Evolutionary conservation across 2,113 vertebrate species (phyloP).

Genomic region (Vireo altiloquus): DNA sequence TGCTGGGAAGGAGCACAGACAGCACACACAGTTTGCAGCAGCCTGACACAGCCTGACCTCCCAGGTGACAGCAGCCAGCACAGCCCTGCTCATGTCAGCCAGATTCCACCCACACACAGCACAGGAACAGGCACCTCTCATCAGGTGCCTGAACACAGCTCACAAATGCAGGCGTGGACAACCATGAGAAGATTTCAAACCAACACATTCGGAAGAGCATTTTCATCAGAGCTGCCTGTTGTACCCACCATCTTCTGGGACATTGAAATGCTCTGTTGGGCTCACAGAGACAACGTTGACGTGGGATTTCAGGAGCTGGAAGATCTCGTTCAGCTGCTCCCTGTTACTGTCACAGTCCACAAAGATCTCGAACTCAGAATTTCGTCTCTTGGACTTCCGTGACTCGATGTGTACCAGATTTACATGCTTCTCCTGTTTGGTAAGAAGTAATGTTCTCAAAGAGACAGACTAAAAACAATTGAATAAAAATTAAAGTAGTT

Average conservation of each 20-base stretch:
- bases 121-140: background rate
- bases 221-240: background rate
- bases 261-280: slow-evolving; percentile 76
- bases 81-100: background rate
- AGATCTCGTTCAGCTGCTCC: slow-evolving; percentile 90
- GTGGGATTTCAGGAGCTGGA: slow-evolving; percentile 87
- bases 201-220: background rate
- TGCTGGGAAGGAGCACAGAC: background rate
- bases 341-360: slow-evolving; percentile 94
- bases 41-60: background rate
- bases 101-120: background rate
- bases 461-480: background rate
- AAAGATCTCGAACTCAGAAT: slow-evolving; percentile 96
- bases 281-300: slow-evolving; percentile 85
- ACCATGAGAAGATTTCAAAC: background rate
- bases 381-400: slow-evolving; percentile 90
- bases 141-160: background rate
- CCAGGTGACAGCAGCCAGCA: accelerated
- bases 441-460: background rate
- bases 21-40: accelerated
- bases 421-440: slow-evolving; percentile 89
- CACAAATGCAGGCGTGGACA: background rate
- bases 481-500: background rate
- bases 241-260: slow-evolving; percentile 77
- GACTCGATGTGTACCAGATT: slow-evolving; percentile 96